Evolutionary conservation across 2,113 vertebrate genomes (phyloP), one percentile per base, ranked within the genome.

Genomic region (Scartelaos histophorus): DNA sequence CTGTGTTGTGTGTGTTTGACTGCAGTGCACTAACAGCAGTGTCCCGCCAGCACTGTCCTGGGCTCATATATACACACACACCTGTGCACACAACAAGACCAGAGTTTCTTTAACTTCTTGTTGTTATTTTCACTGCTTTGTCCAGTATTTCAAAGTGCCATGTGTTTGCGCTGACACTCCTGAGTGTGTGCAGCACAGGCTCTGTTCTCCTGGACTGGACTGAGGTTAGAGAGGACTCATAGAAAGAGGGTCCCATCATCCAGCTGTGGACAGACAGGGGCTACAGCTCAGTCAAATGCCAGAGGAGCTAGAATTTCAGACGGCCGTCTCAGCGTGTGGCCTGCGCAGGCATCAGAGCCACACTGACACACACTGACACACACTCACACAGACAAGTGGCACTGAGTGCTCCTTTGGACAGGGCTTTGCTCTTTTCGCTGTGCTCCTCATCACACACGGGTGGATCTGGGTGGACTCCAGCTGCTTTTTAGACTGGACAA

Each of bases 241-340:
- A 69, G 47, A 47, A 76, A 84, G 62, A 84, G 78, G 70, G 85
- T 80, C 80, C 85, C 79, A 66, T 82, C 70, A 84, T 74, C 78
- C 73, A 67, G 51, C 73, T 66, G 71, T 73, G 75, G 67, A 79
- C 80, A 74, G 75, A 74, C 70, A 47, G 81, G 79, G 78, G 83
- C 74, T 79, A 76, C 85, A 76, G 79, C 69, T 65, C 87, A 89
- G 83, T 88, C 85, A 91, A 91, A 89, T 90, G 87, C 91, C 87
- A 87, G 86, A 86, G 88, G 87, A 92, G 90, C 85, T 92, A 84
- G 84, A 87, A 92, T 92, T 88, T 91, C 90, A 90, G 92, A 89
- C 87, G 83, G 85, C 76, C 86, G 78, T 75, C 90, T 83, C 90
- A 86, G 91, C 90, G 83, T 93, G 92, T 92, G 93, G 92, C 90